A percentile compares a stretch with the other conserved stretches of the same genome.
These are phyloP conservation scores for Crematogaster levior DNA, from an alignment of 2,888 invertebrate species.

Conservation along the genomic window DNA sequence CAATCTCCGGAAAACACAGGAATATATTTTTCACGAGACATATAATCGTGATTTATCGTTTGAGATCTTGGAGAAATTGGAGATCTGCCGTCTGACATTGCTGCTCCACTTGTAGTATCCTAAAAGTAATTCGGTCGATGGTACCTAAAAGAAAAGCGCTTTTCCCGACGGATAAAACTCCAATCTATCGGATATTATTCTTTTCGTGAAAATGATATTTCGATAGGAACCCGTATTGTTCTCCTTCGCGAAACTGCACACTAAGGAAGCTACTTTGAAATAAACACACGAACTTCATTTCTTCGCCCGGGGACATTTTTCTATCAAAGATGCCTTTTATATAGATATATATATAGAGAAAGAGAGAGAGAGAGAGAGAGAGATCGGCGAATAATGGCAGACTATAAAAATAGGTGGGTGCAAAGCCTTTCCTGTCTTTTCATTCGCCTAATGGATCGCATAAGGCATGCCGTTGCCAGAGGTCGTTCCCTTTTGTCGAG, in stretches of 20 bases:
- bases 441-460: slow-evolving; percentile 72
- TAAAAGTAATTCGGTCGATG: slow-evolving; percentile 42
- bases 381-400: slow-evolving; percentile 38
- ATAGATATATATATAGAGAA: not conserved
- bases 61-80: slow-evolving; percentile 32
- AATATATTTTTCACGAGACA: slow-evolving; percentile 20
- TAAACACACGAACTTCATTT: slow-evolving; percentile 44
- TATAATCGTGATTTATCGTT: slow-evolving; percentile 34
- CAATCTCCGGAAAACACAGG: not conserved
- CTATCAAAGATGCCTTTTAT: slow-evolving; percentile 44
- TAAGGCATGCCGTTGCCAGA: slow-evolving; percentile 62
- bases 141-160: slow-evolving; percentile 42
- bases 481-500: slow-evolving; percentile 59
- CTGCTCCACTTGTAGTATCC: slow-evolving; percentile 14
- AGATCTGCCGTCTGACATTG: slow-evolving; percentile 22
- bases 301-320: slow-evolving; percentile 44
- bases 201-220: slow-evolving; percentile 46
- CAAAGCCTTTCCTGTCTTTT: slow-evolving; percentile 59
- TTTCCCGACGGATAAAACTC: slow-evolving; percentile 31
- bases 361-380: not conserved
- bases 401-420: slow-evolving; percentile 41
- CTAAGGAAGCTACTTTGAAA: slow-evolving; percentile 44
- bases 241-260: slow-evolving; percentile 17
- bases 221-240: slow-evolving; percentile 39
- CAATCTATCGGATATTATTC: slow-evolving; percentile 46